Base-by-base conservation (phyloP, 2,888 invertebrate genomes). In the Pilophorus perplexus region DNA sequence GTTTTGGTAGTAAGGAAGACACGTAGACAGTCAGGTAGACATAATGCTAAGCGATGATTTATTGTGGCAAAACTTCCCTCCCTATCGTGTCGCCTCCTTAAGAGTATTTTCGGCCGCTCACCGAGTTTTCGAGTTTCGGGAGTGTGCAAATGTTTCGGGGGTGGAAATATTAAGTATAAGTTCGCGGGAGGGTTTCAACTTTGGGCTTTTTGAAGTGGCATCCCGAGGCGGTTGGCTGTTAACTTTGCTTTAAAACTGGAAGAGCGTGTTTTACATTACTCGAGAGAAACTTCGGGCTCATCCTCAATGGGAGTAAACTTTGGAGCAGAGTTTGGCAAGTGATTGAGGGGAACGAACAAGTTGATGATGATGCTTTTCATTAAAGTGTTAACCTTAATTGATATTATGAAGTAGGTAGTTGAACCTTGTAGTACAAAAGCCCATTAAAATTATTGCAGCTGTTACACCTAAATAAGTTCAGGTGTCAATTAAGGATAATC, bases 11-110 rank as follows among this genome's bases (percentile, higher is more conserved):
- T n/a, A 10, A n/a, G 5, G 52, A 22, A 10, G 44, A 20, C 33
- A 62, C 48, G 22, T n/a, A n/a, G n/a, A 46, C 46, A 62, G 27
- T 46, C 28, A 62, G 38, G 62, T 33, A 27, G 62, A 62, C 62
- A 25, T 46, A 46, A 62, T 62, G 48, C 62, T 28, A 48, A 46
- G 23, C 33, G 62, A 62, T 62, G 62, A 37, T 62, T 46, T 28
- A 33, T 44, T 62, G 28, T 33, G 27, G 46, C 18, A 18, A n/a
- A 2, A 10, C 16, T 28, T 22, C 27, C 22, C 44, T 14, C 38
- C 55, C n/a, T n/a, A 28, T 22, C 14, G 20, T 23, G 2, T 2
- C 42, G 42, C 8, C 8, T 6, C 14, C 20, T 2, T 4, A 16
- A 40, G 42, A 42, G 22, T 22, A 23, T 52, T 52, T 3, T 27